Conservation (phyloP, 2,888 invertebrate genomes). For the Zygogramma bicolorata region DNA sequence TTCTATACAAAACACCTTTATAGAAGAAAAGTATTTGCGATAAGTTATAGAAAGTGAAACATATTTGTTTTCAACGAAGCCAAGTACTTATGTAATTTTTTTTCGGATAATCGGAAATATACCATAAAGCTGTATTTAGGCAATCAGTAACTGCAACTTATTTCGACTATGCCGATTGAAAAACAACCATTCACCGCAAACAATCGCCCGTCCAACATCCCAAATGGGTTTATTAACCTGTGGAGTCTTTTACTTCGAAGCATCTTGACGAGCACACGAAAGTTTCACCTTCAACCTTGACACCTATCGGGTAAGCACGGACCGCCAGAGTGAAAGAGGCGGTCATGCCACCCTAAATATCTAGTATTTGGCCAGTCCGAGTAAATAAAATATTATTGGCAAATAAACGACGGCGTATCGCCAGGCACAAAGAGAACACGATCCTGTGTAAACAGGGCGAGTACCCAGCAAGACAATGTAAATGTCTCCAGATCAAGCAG, state of each 20-base stretch:
- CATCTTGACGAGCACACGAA: not conserved
- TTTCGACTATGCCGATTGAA: no score
- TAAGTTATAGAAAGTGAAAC: no score
- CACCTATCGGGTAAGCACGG: not conserved
- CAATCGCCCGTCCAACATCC: not conserved
- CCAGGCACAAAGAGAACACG: slow-evolving; percentile 41
- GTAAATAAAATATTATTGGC: slow-evolving; percentile 43
- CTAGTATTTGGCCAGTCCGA: slow-evolving; percentile 31
- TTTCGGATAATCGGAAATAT: no score
- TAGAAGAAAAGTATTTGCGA: no score
- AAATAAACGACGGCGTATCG: slow-evolving; percentile 39
- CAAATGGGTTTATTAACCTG: not conserved
- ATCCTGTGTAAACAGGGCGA: slow-evolving; percentile 50
- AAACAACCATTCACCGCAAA: not conserved
- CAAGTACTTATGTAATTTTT: no score
- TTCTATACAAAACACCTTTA: no score
- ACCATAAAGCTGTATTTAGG: no score
- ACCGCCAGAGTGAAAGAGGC: not conserved
- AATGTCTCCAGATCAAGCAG: slow-evolving; percentile 38
- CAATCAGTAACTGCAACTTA: no score
- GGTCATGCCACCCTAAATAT: not conserved
- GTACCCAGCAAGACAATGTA: slow-evolving; percentile 48
- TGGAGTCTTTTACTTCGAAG: not conserved
- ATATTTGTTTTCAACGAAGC: no score
- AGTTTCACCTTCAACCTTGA: slow-evolving; percentile 6